phyloP scores from a whole-genome alignment of 2,113 vertebrate species.

The Caretta caretta region DNA sequence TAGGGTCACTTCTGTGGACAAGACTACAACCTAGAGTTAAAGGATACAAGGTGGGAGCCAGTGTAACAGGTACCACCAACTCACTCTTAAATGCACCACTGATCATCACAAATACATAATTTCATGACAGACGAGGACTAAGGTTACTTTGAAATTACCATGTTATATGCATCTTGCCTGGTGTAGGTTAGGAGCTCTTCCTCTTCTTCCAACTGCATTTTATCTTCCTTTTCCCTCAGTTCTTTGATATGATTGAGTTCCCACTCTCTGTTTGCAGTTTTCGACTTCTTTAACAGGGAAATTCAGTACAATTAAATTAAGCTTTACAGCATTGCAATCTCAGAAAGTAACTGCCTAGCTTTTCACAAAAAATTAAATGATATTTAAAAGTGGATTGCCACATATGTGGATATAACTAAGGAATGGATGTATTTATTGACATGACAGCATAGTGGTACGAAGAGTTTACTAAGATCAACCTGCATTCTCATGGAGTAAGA shows the following conservation, averaged over 20 bases:
- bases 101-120: background rate
- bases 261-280: conserved; percentile 82
- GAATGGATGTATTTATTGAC: too few species aligned
- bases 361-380: background rate
- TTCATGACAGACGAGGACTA: background rate
- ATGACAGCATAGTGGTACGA: too few species aligned
- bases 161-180: conserved; percentile 89
- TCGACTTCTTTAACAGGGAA: conserved; percentile 68
- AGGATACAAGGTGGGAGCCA: background rate
- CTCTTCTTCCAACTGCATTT: conserved; percentile 74
- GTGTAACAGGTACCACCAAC: background rate
- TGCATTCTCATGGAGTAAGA: too few species aligned
- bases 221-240: conserved; percentile 80
- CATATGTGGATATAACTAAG: background rate
- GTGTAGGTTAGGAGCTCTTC: conserved; percentile 90
- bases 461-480: too few species aligned
- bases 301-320: background rate
- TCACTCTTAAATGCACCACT: background rate
- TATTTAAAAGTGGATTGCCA: background rate
- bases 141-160: conserved; percentile 67
- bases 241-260: conserved; percentile 80
- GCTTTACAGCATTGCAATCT: background rate
- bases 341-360: too few species aligned
- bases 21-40: background rate
- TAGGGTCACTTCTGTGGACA: background rate